Evolutionary conservation across 1,140 invertebrate genomes (phyloP).

Genomic region (Callitettix versicolor): DNA sequence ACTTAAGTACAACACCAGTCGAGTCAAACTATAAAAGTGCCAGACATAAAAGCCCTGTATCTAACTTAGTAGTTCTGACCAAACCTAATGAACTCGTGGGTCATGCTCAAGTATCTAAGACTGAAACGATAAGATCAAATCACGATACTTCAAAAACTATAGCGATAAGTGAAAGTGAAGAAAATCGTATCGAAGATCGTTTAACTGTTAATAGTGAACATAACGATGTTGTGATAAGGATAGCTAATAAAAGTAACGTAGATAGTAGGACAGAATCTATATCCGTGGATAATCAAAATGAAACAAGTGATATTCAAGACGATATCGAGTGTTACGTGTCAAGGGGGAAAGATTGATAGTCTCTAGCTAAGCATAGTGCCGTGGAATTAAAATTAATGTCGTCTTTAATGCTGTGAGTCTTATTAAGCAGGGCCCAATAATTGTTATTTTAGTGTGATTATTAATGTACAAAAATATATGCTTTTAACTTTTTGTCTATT

Average conservation of each 20-base stretch:
- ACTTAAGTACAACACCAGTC: background rate
- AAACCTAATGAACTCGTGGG: background rate
- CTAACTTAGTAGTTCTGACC: background rate
- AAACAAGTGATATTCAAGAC: too few relatives aligned
- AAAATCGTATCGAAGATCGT: too few relatives aligned
- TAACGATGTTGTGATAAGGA: too few relatives aligned
- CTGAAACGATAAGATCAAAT: background rate
- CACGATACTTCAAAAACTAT: background rate
- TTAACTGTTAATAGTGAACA: too few relatives aligned
- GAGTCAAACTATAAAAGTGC: background rate
- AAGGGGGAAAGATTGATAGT: too few relatives aligned
- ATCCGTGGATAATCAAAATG: too few relatives aligned
- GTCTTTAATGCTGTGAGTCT: background rate
- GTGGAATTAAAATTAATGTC: background rate
- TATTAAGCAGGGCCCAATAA: constrained; percentile 2
- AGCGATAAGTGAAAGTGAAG: background rate
- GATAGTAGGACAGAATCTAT: too few relatives aligned
- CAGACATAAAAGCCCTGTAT: background rate
- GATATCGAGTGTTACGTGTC: too few relatives aligned
- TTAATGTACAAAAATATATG: constrained; percentile 9
- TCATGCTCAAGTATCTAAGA: background rate
- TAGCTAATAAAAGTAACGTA: too few relatives aligned
- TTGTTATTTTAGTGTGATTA: constrained; percentile 11
- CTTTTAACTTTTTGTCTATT: background rate
- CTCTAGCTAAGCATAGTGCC: too few relatives aligned